phyloP scores from a whole-genome alignment of 2,113 vertebrate genomes.

The Oreochromis aureus region DNA sequence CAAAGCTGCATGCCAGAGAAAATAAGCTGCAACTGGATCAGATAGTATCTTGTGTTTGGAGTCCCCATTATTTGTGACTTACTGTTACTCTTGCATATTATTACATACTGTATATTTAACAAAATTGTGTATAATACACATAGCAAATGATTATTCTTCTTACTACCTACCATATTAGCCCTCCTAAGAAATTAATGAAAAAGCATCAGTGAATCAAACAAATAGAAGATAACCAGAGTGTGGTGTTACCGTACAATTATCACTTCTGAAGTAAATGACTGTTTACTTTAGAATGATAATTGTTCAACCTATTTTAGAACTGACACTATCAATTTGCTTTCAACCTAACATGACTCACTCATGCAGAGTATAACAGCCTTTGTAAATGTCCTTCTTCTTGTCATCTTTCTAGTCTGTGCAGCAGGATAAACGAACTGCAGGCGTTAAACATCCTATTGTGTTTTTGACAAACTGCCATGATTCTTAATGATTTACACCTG shows the following conservation, averaged over 20 bases:
- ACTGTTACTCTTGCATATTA: background rate
- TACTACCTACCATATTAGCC: rapidly evolving
- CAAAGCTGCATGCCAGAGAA: background rate
- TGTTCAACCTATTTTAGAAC: background rate
- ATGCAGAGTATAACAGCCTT: background rate
- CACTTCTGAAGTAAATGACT: background rate
- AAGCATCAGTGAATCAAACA: background rate
- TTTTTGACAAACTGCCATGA: background rate
- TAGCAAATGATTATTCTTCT: background rate
- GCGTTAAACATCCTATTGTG: background rate
- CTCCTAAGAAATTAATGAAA: rapidly evolving
- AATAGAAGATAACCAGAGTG: background rate
- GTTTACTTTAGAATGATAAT: background rate
- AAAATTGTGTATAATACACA: background rate
- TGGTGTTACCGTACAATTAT: background rate
- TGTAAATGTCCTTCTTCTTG: background rate
- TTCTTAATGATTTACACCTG: background rate
- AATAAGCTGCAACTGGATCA: background rate
- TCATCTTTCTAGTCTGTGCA: background rate
- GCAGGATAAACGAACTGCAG: background rate
- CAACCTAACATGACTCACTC: background rate
- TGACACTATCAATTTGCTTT: background rate
- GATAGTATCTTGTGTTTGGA: background rate
- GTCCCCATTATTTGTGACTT: background rate
- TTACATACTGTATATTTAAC: background rate